Base-by-base conservation (phyloP, 2,797 vertebrate genomes). In the Malacoctenus gilli region DNA sequence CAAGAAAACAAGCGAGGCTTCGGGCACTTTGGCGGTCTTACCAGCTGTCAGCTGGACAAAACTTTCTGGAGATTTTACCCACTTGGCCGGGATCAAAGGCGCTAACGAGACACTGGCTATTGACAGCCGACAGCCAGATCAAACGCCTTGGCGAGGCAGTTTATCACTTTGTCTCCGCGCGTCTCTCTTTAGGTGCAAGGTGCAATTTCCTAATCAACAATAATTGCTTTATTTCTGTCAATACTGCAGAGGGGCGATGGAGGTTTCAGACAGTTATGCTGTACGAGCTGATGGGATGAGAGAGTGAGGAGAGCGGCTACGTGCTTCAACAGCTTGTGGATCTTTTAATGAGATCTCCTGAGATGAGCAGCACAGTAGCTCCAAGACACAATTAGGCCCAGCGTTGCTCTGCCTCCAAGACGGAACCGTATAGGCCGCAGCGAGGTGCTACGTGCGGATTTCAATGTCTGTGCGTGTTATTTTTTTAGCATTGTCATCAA, bases 321-420 rank as follows among this genome's bases (percentile, higher is more conserved):
- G 73, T 74, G 82, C 79, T 72, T 60, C 78, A 90, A 80, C 89
- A 91, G 89, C 87, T 90, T 89, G 85, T 88, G 85, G 89, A 90
- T 86, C 80, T 83, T 81, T 70, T 92, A 92, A 92, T 92, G 90
- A 92, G 91, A 87, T 91, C 91, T 91, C 91, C 78, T 82, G 91
- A 92, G 91, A 91, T 84, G 73, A 82, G 73, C 82, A 77, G 73
- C 72, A 35, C 63, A 69, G 80, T 82, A 76, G 88, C 89, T 92
- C 79, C 85, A 81, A 90, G 89, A 90, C 80, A 91, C 87, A 91
- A 91, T 92, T 91, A 91, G 83, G 83, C 72, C 70, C 63, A 54
- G 67, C 31, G 8, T 66, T 72, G 57, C 77, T 78, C 68, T 76
- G 61, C 75, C 80, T 85, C 71, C 60, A 30, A 80, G 78, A 81